Base-by-base conservation (phyloP, 2,888 invertebrate genomes). In the Onthophagus sagittarius region DNA sequence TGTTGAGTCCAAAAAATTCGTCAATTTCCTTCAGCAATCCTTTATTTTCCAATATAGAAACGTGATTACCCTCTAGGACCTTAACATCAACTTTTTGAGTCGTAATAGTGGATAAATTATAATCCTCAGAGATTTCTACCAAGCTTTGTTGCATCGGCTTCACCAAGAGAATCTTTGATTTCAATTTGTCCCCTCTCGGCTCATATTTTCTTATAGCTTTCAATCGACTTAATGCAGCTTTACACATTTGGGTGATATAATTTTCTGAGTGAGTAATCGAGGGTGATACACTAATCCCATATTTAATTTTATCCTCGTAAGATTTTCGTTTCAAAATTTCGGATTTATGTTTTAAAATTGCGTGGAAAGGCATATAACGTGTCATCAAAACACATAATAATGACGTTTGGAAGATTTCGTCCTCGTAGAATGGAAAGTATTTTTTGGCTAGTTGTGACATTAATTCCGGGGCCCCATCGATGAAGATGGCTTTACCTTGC, bases 381-480 rank as follows among this genome's bases (percentile, higher is more conserved):
- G 88, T 87, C 70, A 89, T 79, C 0, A 88, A 85, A 76, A n/a
- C n/a, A n/a, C n/a, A n/a, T n/a, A n/a, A n/a, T n/a, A n/a, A n/a
- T n/a, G n/a, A n/a, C n/a, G n/a, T 88, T 78, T 91, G 87, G 0
- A 90, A 82, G 72, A 87, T 86, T 0, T 81, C 75, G 33, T 89
- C 87, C 72, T 84, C 85, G 72, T 84, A 84, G 33, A 83, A 82
- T 33, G 81, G 82, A 5, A 89, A 81, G 0, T 87, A 86, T 79
- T 86, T 83, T 0, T 85, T 82, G 0, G 87, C 79, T 0, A 90
- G 75, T 0, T 86, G 85, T 79, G 88, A 88, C 23, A 93, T 84
- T 82, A 90, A 89, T 63, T 90, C 88, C 0, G 93, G 93, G 0
- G 92, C 87, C 9, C 96, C 96, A 82, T 97, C 97, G 71, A 97